Percentiles rank a stretch among this genome's conserved stretches.
Conservation (phyloP, 2,113 vertebrate species). For the Amphilophus citrinellus region DNA sequence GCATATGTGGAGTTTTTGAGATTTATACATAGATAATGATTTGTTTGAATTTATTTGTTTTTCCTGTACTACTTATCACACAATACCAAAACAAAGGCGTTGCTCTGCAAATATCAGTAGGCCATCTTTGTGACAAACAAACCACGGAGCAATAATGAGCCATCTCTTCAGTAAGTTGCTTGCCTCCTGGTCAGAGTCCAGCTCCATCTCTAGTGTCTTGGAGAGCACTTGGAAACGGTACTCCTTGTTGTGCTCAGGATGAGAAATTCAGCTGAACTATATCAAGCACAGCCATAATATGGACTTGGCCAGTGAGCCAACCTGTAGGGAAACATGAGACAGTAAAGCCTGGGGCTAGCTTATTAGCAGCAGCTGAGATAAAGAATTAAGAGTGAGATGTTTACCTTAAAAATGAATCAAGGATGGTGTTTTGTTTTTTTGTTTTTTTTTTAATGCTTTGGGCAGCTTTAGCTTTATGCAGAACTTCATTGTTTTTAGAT, state of each 20-base stretch:
- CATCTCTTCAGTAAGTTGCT: neutral
- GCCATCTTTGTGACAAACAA: neutral
- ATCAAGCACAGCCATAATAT: neutral
- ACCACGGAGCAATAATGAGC: neutral
- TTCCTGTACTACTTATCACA: neutral
- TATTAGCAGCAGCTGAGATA: neutral
- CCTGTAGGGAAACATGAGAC: neutral
- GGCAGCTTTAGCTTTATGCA: neutral
- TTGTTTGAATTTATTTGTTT: neutral
- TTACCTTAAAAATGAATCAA: neutral
- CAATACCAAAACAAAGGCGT: neutral
- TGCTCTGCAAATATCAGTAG: neutral
- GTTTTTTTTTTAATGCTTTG: neutral
- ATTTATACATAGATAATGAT: neutral
- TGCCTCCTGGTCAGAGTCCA: neutral
- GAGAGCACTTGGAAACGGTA: neutral
- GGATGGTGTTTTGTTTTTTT: too few species aligned
- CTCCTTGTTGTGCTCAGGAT: neutral
- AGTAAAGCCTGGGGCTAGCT: neutral
- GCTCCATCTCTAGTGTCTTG: neutral
- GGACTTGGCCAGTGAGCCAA: neutral
- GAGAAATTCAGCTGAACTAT: neutral
- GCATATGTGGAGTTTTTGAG: neutral
- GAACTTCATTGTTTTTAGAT: too few species aligned
- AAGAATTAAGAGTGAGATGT: neutral